These are phyloP conservation scores for Pyrocoelia pectoralis DNA, from an alignment of 2,888 invertebrate genomes.

Conservation along the genomic window DNA sequence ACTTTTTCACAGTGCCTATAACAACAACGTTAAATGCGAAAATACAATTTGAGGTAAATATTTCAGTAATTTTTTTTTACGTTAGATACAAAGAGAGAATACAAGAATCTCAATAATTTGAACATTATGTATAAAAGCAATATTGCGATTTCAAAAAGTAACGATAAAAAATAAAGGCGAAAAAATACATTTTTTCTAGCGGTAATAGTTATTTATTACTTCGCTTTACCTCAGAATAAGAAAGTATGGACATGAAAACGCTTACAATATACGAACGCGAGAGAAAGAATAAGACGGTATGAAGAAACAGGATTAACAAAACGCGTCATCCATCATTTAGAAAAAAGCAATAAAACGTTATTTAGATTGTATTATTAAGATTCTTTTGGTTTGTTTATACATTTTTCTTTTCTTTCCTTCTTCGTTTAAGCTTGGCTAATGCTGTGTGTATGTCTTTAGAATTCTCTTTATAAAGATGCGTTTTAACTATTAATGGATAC, in stretches of 20 bases:
- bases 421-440: background rate
- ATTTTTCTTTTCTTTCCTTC: background rate
- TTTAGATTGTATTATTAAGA: slow-evolving; percentile 16
- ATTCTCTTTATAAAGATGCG: background rate
- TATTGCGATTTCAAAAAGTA: background rate
- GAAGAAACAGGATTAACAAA: slow-evolving; percentile 25
- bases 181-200: slow-evolving; percentile 11
- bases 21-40: no score
- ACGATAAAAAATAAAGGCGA: background rate
- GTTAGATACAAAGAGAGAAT: no score
- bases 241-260: slow-evolving; percentile 21
- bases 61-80: no score
- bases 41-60: no score
- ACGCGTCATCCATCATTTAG: slow-evolving; percentile 25
- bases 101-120: background rate
- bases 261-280: slow-evolving; percentile 19
- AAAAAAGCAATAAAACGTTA: slow-evolving; percentile 24
- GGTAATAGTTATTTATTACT: slow-evolving; percentile 26
- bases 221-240: slow-evolving; percentile 25
- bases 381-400: background rate
- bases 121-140: background rate
- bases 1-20: no score
- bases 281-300: slow-evolving; percentile 20
- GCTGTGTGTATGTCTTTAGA: background rate
- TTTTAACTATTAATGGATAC: background rate